phyloP scores from a whole-genome alignment of 2,888 invertebrate genomes.

The Diadromus collaris region DNA sequence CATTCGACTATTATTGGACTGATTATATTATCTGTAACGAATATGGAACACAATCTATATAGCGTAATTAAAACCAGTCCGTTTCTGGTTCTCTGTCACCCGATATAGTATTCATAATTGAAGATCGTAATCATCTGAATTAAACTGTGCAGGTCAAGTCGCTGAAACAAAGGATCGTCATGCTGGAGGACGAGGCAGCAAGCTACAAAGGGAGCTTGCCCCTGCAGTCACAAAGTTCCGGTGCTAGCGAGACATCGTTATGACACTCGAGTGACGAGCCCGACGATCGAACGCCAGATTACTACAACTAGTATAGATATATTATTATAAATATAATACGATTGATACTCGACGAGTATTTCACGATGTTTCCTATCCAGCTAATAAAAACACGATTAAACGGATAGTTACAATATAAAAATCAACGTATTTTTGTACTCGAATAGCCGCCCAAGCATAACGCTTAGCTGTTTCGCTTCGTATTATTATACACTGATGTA shows the following conservation, averaged over 20 bases:
- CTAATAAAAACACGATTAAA: constrained; percentile 51
- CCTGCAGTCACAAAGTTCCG: constrained; percentile 75
- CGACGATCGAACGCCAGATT: constrained; percentile 52
- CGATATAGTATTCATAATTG: too few species aligned
- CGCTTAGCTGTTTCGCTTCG: constrained; percentile 69
- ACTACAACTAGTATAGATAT: constrained; percentile 43
- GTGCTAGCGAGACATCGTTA: constrained; percentile 76
- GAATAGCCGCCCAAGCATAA: constrained; percentile 63
- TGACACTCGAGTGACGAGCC: constrained; percentile 71
- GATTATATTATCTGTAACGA: too few species aligned
- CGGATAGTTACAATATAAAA: constrained; percentile 59
- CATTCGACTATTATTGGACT: too few species aligned
- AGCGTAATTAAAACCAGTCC: too few species aligned
- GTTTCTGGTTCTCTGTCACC: too few species aligned
- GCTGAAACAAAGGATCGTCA: constrained; percentile 80
- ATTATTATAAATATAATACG: constrained; percentile 29
- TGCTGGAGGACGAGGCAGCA: constrained; percentile 78
- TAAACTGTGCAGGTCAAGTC: constrained; percentile 79
- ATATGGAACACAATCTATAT: too few species aligned
- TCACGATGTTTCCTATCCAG: constrained; percentile 62
- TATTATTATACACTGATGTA: constrained; percentile 64
- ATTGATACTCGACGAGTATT: constrained; percentile 59
- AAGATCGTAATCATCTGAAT: background rate
- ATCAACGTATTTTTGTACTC: constrained; percentile 76
- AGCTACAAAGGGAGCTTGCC: constrained; percentile 72